phyloP scores from a whole-genome alignment of 2,888 invertebrate genomes.

The Argyra leucocephala region DNA sequence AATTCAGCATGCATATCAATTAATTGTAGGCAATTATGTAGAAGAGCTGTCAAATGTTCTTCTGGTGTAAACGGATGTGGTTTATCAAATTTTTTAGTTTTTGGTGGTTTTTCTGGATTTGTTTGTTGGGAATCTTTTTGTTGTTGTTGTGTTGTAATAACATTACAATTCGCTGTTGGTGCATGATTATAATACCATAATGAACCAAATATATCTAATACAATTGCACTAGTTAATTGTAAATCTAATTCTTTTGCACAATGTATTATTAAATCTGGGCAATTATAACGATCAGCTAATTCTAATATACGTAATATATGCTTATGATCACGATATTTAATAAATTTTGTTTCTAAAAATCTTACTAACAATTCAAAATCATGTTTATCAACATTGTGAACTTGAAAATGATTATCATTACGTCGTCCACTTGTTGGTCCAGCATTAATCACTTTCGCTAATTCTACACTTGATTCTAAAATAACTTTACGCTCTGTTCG shows the following conservation, averaged over 20 bases:
- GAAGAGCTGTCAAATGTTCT: constrained; percentile 39
- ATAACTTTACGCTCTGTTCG: constrained; percentile 40
- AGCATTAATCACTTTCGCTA: constrained; percentile 41
- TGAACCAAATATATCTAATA: constrained; percentile 39
- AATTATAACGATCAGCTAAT: constrained; percentile 41
- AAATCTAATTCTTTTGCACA: constrained; percentile 43
- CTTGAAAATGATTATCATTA: constrained; percentile 42
- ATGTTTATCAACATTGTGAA: constrained; percentile 40
- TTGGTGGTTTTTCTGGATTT: constrained; percentile 8
- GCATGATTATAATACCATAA: constrained; percentile 42
- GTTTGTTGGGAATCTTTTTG: constrained; percentile 22
- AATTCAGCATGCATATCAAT: constrained; percentile 44
- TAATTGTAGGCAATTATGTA: constrained; percentile 41
- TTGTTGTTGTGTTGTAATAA: constrained; percentile 27
- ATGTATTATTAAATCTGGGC: constrained; percentile 42
- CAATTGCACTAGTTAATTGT: constrained; percentile 39
- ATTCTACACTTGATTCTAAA: constrained; percentile 39
- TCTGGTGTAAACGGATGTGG: constrained; percentile 42
- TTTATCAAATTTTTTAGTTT: constrained; percentile 20
- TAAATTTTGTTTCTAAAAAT: constrained; percentile 42
- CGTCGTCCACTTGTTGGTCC: constrained; percentile 41
- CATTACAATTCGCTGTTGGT: constrained; percentile 34
- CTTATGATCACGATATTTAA: constrained; percentile 41
- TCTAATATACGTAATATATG: constrained; percentile 42
- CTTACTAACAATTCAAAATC: constrained; percentile 41